Percentiles rank a stretch among this genome's conserved stretches.
phyloP scores from a whole-genome alignment of 1,140 invertebrate genomes.

The Hylaeus volcanicus region DNA sequence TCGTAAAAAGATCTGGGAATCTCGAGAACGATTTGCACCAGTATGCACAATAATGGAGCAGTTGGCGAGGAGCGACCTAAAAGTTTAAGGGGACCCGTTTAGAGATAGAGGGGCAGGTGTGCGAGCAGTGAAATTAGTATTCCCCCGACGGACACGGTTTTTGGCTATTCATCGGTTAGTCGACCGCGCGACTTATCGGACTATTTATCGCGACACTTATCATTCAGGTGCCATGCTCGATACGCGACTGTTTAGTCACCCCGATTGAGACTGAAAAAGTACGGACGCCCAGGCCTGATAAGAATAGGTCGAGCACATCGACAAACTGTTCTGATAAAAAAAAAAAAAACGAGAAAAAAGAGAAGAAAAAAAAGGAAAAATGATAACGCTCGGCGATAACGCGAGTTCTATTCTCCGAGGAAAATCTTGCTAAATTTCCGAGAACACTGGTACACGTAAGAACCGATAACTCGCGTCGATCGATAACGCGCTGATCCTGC shows the following conservation, averaged over 20 bases:
- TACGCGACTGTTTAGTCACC: constrained; percentile 47
- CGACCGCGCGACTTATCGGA: constrained; percentile 26
- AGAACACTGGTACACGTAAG: not conserved
- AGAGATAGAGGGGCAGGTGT: constrained; percentile 22
- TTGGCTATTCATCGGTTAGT: constrained; percentile 8
- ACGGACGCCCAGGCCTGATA: constrained; percentile 28
- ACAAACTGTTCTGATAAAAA: constrained; percentile 18
- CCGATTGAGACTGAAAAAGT: constrained; percentile 11
- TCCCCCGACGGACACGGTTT: constrained; percentile 15
- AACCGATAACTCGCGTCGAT: not conserved
- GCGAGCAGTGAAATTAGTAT: constrained; percentile 10
- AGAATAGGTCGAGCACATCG: constrained; percentile 25
- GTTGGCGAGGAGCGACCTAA: not conserved
- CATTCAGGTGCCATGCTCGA: constrained; percentile 43
- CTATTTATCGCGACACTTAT: constrained; percentile 45
- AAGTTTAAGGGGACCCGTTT: not conserved
- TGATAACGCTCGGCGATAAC: constrained; percentile 7
- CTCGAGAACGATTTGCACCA: no score
- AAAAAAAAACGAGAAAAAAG: not conserved
- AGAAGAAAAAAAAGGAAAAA: no score
- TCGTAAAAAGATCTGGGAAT: no score
- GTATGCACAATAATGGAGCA: no score
- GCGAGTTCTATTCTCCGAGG: not conserved
- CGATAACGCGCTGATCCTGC: not conserved
- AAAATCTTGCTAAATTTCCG: constrained; percentile 32